phyloP scores from a whole-genome alignment of 1,140 invertebrate species.

The Procambarus virginalis region DNA sequence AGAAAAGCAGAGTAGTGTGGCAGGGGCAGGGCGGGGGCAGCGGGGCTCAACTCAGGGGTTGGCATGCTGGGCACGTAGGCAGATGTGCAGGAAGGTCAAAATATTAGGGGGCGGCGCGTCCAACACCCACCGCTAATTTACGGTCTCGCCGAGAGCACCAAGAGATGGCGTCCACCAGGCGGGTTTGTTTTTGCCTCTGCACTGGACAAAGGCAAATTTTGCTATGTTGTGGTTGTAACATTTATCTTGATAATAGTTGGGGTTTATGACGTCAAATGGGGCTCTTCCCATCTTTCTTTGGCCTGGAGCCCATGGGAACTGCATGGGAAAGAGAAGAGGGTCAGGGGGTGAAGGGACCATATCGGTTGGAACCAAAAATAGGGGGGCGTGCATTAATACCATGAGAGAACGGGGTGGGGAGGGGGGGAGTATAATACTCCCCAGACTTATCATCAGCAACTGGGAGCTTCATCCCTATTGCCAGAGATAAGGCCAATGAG shows the following conservation, averaged over 20 bases:
- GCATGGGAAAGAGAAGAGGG: not conserved
- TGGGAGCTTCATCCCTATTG: not conserved
- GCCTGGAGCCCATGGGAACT: not conserved
- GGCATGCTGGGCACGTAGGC: not conserved
- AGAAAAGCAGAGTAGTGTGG: too few relatives aligned
- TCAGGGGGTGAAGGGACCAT: not conserved
- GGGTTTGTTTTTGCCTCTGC: not conserved
- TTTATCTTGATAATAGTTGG: not conserved
- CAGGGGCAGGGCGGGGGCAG: not conserved
- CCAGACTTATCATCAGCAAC: not conserved
- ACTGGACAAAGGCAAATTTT: constrained; percentile 10
- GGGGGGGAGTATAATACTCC: not conserved
- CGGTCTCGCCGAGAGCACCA: not conserved
- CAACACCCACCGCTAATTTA: constrained; percentile 9
- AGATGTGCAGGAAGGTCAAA: not conserved
- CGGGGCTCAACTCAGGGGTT: not conserved
- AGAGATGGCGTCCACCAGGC: not conserved
- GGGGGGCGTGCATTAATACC: not conserved
- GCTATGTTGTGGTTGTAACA: constrained; percentile 8
- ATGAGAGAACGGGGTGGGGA: not conserved
- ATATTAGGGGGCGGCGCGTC: constrained; percentile 5
- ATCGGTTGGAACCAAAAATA: not conserved
- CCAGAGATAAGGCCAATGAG: not conserved
- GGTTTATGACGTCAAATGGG: not conserved
- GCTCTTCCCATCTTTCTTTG: not conserved